Conservation (phyloP, 1,140 invertebrate genomes). For the Brachionus rotundiformis region DNA sequence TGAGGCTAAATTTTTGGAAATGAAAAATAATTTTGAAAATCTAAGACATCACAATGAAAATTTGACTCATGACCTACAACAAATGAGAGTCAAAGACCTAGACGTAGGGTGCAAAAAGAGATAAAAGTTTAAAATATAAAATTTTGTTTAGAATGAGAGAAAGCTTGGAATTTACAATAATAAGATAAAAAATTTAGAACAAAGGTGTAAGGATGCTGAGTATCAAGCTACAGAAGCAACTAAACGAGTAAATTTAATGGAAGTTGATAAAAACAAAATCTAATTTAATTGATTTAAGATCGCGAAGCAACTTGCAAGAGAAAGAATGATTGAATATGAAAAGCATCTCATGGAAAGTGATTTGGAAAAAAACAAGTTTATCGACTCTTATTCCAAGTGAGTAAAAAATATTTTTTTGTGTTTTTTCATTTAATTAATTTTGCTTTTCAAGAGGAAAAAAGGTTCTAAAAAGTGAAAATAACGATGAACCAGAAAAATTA, state of each 20-base stretch:
- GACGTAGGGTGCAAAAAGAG: slow-evolving; percentile 36
- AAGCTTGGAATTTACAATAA: slow-evolving; percentile 1
- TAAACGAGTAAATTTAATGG: slow-evolving; percentile 43
- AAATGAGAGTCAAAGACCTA: background rate
- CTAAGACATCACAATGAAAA: slow-evolving; percentile 11
- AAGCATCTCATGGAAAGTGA: slow-evolving; percentile 48
- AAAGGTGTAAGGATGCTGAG: slow-evolving; percentile 41
- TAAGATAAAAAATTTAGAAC: slow-evolving; percentile 39
- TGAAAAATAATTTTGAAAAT: slow-evolving; percentile 51
- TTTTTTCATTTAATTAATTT: background rate
- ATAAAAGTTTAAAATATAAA: background rate
- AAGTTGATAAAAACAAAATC: no score
- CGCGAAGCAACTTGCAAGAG: slow-evolving; percentile 44
- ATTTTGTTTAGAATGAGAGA: slow-evolving; percentile 41
- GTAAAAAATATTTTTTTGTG: no score
- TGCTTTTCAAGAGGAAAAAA: background rate
- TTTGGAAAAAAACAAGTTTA: slow-evolving; percentile 9
- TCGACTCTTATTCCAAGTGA: slow-evolving; percentile 12
- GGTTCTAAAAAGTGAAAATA: background rate
- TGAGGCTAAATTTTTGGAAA: slow-evolving; percentile 44
- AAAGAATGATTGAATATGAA: slow-evolving; percentile 51
- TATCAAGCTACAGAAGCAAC: slow-evolving; percentile 36
- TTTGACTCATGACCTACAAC: slow-evolving; percentile 24
- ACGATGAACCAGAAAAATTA: background rate
- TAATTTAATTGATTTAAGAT: slow-evolving; percentile 12